These are phyloP conservation scores for Pogonus chalceus DNA, from an alignment of 1,140 invertebrate genomes.

Conservation along the genomic window DNA sequence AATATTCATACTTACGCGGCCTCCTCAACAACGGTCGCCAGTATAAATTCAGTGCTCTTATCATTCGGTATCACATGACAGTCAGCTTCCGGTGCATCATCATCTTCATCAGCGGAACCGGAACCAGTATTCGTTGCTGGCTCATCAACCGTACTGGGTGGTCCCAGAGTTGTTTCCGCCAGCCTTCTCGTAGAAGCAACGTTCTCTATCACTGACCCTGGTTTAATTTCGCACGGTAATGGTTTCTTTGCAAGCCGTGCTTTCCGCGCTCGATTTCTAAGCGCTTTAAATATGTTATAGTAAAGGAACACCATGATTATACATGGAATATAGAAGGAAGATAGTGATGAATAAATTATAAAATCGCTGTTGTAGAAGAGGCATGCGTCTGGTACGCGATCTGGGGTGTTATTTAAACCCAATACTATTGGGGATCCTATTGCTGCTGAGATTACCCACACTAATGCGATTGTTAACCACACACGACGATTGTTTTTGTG, in stretches of 20 bases:
- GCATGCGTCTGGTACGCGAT: slow-evolving; percentile 69
- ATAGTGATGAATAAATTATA: slow-evolving; percentile 94
- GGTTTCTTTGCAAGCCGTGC: slow-evolving; percentile 64
- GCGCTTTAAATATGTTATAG: slow-evolving; percentile 91
- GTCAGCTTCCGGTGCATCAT: slow-evolving; percentile 55
- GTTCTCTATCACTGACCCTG: slow-evolving; percentile 81
- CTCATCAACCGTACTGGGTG: slow-evolving; percentile 50
- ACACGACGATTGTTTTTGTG: slow-evolving; percentile 95
- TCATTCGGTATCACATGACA: slow-evolving; percentile 81
- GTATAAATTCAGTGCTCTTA: slow-evolving; percentile 79
- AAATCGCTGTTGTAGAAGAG: slow-evolving; percentile 97
- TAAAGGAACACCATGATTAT: slow-evolving; percentile 98
- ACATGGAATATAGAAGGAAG: slow-evolving; percentile 98
- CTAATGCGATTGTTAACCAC: slow-evolving; percentile 88
- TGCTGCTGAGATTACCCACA: slow-evolving; percentile 91
- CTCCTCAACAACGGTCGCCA: slow-evolving; percentile 74
- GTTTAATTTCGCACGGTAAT: slow-evolving; percentile 57
- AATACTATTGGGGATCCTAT: slow-evolving; percentile 97
- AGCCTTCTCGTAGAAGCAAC: slow-evolving; percentile 69
- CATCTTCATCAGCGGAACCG: slow-evolving; percentile 79
- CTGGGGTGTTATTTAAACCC: slow-evolving; percentile 84
- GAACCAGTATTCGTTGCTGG: slow-evolving; percentile 81
- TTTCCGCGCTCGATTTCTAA: slow-evolving; percentile 75
- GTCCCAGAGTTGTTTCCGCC: slow-evolving; percentile 68
- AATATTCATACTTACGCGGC: slow-evolving; percentile 38